These are phyloP conservation scores for Seison nebaliae DNA, from an alignment of 1,140 invertebrate species.

Conservation along the genomic window DNA sequence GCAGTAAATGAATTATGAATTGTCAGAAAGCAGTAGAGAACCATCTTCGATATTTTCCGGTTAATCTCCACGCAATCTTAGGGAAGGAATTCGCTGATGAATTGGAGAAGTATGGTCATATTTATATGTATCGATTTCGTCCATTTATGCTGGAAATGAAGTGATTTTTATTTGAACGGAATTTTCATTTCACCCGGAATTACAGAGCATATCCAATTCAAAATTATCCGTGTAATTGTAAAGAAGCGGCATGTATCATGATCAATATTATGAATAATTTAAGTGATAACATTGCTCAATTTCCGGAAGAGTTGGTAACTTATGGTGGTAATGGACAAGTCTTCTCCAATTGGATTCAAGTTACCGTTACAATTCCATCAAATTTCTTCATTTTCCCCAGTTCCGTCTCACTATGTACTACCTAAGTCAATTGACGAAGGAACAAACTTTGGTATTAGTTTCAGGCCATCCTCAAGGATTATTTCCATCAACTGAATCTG, in stretches of 20 bases:
- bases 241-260: conserved; percentile 37
- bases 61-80: conserved; percentile 29
- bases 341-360: conserved; percentile 43
- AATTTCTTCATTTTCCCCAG: conserved; percentile 20
- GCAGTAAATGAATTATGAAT: background rate
- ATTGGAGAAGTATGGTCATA: conserved; percentile 36
- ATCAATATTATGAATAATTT: conserved; percentile 43
- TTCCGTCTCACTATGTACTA: conserved; percentile 39
- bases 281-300: conserved; percentile 36
- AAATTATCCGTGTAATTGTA: conserved; percentile 31
- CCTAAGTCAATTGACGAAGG: conserved; percentile 34
- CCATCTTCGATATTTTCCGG: conserved; percentile 39
- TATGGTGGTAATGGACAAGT: conserved; percentile 45
- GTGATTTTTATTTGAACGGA: background rate
- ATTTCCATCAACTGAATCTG: conserved; percentile 32
- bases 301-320: conserved; percentile 35
- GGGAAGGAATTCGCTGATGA: conserved; percentile 36
- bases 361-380: conserved; percentile 15
- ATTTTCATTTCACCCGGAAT: conserved; percentile 6
- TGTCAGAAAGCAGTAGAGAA: conserved; percentile 34
- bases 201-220: conserved; percentile 36
- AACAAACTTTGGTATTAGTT: conserved; percentile 39
- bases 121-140: conserved; percentile 42
- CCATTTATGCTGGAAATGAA: conserved; percentile 22
- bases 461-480: conserved; percentile 41